These are phyloP conservation scores for Pangasius mekongensis DNA, from an alignment of 2,797 vertebrate genomes.

Conservation along the genomic window DNA sequence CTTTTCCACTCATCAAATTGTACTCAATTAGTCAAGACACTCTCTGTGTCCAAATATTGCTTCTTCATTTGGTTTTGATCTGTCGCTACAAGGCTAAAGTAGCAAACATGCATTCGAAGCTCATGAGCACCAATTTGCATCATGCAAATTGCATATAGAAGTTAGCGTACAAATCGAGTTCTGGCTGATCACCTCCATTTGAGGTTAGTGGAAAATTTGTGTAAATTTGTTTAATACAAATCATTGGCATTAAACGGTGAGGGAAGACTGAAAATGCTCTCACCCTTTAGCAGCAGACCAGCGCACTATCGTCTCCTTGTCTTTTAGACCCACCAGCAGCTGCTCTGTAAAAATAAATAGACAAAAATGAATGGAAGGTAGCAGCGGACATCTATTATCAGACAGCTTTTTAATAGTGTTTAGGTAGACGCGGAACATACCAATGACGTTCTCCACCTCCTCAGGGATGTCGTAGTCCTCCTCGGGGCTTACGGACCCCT, in stretches of 20 bases:
- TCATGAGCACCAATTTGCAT: constrained; percentile 7
- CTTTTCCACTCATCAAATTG: background rate
- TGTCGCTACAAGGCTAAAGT: background rate
- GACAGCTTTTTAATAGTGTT: background rate
- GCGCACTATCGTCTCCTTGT: constrained; percentile 94
- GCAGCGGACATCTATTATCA: background rate
- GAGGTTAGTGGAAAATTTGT: background rate
- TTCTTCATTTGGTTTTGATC: background rate
- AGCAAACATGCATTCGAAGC: background rate
- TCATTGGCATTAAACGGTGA: background rate
- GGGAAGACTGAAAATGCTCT: constrained; percentile 34
- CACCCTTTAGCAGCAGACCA: constrained; percentile 99
- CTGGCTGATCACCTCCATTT: background rate
- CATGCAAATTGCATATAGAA: background rate
- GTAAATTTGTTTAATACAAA: constrained; percentile 27
- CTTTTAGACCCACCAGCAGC: constrained; percentile 90
- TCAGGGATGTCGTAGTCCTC: constrained; percentile 91
- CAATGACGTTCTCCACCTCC: constrained; percentile 92
- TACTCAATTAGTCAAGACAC: background rate
- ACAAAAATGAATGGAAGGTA: background rate
- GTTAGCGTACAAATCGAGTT: background rate
- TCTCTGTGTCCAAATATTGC: background rate
- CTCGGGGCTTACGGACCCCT: constrained; percentile 68
- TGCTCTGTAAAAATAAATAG: constrained; percentile 77
- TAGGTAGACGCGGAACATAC: constrained; percentile 67